Evolutionary conservation across 2,888 invertebrate genomes (phyloP).

Genomic region (Yponomeuta malinellus): DNA sequence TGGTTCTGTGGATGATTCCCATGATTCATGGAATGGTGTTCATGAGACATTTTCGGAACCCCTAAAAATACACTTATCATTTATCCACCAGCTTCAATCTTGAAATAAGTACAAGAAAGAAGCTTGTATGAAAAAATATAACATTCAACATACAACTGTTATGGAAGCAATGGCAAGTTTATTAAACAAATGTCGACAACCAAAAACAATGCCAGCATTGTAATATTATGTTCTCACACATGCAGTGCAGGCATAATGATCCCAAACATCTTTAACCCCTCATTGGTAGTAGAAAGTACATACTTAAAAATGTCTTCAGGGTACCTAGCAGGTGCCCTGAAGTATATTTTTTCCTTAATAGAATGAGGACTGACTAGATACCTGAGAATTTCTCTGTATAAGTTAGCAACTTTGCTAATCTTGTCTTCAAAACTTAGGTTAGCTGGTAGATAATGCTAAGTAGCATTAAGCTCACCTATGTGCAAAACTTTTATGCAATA

Average conservation of each 20-base stretch:
- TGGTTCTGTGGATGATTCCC: slow-evolving; percentile 4
- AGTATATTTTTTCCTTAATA: background rate
- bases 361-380: too few species aligned
- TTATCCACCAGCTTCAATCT: background rate
- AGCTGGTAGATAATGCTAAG: too few species aligned
- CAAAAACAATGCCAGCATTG: slow-evolving; percentile 9
- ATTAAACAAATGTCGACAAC: slow-evolving; percentile 18
- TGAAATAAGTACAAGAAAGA: background rate
- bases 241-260: background rate
- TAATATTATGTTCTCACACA: slow-evolving; percentile 4
- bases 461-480: too few species aligned
- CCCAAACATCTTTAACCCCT: background rate
- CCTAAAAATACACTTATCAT: background rate
- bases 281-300: too few species aligned
- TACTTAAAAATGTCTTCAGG: background rate
- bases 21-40: background rate
- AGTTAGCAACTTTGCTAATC: too few species aligned
- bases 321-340: background rate
- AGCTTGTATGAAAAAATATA: background rate
- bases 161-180: slow-evolving; percentile 21
- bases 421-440: too few species aligned
- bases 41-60: slow-evolving; percentile 1
- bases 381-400: too few species aligned
- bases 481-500: too few species aligned
- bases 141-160: background rate